Conservation (phyloP, 1,140 invertebrate species). For the Aricia agestis region DNA sequence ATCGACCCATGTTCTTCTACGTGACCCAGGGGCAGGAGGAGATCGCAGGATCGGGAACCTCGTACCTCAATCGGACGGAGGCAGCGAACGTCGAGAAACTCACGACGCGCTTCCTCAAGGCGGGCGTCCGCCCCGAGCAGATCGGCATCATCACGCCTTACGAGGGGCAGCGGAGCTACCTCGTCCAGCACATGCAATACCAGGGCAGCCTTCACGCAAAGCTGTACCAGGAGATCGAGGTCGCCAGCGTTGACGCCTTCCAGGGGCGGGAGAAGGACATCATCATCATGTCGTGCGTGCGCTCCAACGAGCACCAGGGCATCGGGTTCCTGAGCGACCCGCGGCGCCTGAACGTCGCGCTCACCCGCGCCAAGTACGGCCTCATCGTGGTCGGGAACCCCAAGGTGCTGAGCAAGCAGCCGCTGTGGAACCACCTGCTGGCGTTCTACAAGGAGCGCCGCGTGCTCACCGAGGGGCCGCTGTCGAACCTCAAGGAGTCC, state of each 20-base stretch:
- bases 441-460: constrained; percentile 99
- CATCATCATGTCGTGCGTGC: constrained; percentile 98
- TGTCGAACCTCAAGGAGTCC: constrained; percentile 98
- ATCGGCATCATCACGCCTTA: constrained; percentile 99
- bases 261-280: constrained; percentile 99
- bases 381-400: constrained; percentile 99
- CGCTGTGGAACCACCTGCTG: constrained; percentile 98
- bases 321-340: constrained; percentile 99
- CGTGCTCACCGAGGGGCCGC: constrained; percentile 97
- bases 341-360: constrained; percentile 96
- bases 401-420: constrained; percentile 98
- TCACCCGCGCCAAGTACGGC: constrained; percentile 98
- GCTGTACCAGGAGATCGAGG: constrained; percentile 98
- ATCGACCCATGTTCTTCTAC: constrained; percentile 99
- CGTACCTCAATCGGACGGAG: constrained; percentile 98
- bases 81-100: constrained; percentile 99
- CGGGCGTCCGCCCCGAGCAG: constrained; percentile 97
- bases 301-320: constrained; percentile 94
- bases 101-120: constrained; percentile 93
- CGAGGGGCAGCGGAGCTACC: constrained; percentile 98
- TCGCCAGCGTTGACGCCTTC: constrained; percentile 99
- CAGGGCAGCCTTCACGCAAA: constrained; percentile 97
- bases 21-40: constrained; percentile 99
- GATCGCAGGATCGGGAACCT: constrained; percentile 98
- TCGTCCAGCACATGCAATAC: constrained; percentile 99